Base-by-base conservation (phyloP, 1,140 invertebrate species). In the Arctopsyche grandis region DNA sequence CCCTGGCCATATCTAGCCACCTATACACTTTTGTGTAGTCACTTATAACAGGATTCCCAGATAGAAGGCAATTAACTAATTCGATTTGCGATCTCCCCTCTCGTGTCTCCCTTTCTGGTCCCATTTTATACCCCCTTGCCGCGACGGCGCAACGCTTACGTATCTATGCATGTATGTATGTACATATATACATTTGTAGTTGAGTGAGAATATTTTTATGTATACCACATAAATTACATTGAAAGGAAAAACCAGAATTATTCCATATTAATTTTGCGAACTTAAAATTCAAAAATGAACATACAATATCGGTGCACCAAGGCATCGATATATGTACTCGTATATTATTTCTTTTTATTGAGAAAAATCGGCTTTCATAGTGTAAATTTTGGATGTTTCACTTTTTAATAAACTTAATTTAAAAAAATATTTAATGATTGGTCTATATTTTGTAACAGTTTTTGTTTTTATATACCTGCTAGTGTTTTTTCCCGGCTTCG, bases 51-150 rank as follows among this genome's bases (percentile, higher is more conserved):
- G 78, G 78, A 79, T 79, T 75, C 69, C 69, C 63, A 79, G 78
- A 79, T 78, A 73, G 80, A 78, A 79, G 77, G 77, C 80, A 81
- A 81, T 81, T 81, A 81, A 74, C 80, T 81, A 81, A 81, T 81
- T 81, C 78, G 80, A 81, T 81, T 81, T 81, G 73, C 52, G 74
- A 76, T 76, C 63, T 69, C 75, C 80, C 80, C 80, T 56, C 63
- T 56, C 63, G 69, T 75, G 22, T 48, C 69, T 69, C 79, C 71
- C 71, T 29, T 74, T 46, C 71, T 74, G 71, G 71, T 46, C 71
- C 71, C 24, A 56, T 74, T 56, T 46, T 74, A 66, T 66, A 38
- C 63, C 71, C 71, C 69, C 71, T 74, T 24, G 22, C 48, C 24
- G 48, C 44, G 71, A 74, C 71, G 71, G 16, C 71, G 71, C 63